Evolutionary conservation across 2,113 vertebrate species (phyloP), one percentile per base, ranked within the genome.

Genomic region (Mustelus asterias): DNA sequence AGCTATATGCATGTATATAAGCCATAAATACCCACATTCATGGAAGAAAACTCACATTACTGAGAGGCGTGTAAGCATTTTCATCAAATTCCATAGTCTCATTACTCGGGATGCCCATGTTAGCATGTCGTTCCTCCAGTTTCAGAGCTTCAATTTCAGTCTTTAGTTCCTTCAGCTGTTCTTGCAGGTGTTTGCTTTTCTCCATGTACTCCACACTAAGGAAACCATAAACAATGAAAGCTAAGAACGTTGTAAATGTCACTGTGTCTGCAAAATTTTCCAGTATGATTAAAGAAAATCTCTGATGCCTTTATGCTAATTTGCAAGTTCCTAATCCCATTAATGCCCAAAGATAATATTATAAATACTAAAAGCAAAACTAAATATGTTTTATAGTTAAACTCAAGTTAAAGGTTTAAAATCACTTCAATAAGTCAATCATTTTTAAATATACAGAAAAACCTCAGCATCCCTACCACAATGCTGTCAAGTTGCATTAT

Each of bases 181-280:
- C 98, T 97, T 99, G 98, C 0, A 99, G 98, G 96, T 98, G 98
- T 96, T 98, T 98, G 96, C 98, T 99, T 97, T 99, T 99, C 96
- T 99, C 98, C 96, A 99, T 98, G 97, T 99, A 99, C 96, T 99
- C 99, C 83, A 99, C 96, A 96, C 98, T 99, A 95, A 96, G 70
- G 0, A 20, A 94, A 29, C 16, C 96, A 96, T 7, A 80, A 48
- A 72, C 33, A 90, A 72, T 37, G 29, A 22, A 72, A 22, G 37
- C 37, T 33, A 70, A 48, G 48, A 14, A 95, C 20, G 60, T n/a
- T 90, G 67, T 48, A 76, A 78, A 80, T 14, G n/a, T 65, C 22
- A 58, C 20, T 95, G 18, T 37, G 48, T 85, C 41, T 78, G 44
- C n/a, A 95, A 76, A 22, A 95, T 67, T 60, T 44, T 5, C 41